A percentile compares a stretch with the other conserved stretches of the same genome.
Conservation (phyloP, 37 sponge, comb jelly and placozoan genomes). For the Cladorhizidae sp. region DNA sequence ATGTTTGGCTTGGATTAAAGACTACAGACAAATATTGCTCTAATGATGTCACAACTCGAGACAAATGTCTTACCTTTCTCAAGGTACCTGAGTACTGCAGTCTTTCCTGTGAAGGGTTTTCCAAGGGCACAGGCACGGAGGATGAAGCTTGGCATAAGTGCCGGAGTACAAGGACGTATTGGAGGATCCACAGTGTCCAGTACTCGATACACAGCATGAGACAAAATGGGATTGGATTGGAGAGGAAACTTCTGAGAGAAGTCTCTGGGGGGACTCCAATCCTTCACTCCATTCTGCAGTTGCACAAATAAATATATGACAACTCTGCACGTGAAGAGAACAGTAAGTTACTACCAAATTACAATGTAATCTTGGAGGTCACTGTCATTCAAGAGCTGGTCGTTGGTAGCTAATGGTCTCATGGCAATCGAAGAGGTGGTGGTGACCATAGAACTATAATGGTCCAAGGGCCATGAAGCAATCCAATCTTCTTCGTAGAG, state of each 20-base stretch:
- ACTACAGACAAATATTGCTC: not conserved
- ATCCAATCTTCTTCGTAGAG: conserved; percentile 41
- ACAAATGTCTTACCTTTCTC: conserved; percentile 36
- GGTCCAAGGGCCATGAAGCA: not conserved
- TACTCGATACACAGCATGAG: conserved; percentile 75
- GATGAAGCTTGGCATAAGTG: conserved; percentile 78
- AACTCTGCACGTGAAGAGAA: not conserved
- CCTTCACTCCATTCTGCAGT: conserved; percentile 6
- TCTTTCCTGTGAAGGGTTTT: conserved; percentile 80
- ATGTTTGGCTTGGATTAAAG: not conserved
- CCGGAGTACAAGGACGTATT: conserved; percentile 61
- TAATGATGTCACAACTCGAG: too few relatives aligned
- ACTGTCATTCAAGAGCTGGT: conserved; percentile 43
- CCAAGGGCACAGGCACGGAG: conserved; percentile 82
- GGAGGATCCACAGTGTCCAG: conserved; percentile 72
- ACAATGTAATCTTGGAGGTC: conserved; percentile 64
- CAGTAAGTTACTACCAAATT: not conserved
- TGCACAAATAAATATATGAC: not conserved
- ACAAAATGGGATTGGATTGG: conserved; percentile 57
- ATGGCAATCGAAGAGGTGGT: not conserved
- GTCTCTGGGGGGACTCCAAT: conserved; percentile 11
- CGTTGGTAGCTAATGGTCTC: not conserved
- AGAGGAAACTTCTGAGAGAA: conserved; percentile 21
- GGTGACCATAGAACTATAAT: not conserved
- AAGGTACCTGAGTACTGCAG: conserved; percentile 50